Conservation (phyloP, 2,113 vertebrate species). For the Dromas ardeola region DNA sequence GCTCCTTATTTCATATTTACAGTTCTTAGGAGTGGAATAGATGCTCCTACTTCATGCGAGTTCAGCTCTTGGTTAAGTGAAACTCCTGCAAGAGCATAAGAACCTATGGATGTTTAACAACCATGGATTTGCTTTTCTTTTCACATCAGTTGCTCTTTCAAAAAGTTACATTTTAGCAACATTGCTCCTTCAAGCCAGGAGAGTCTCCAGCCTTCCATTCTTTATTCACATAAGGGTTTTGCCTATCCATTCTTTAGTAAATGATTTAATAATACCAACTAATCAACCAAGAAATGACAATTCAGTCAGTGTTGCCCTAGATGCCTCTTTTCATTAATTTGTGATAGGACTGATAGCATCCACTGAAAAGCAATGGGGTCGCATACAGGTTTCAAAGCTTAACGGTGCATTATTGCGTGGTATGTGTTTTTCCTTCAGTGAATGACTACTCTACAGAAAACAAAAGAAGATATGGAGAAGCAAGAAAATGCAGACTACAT, state of each 20-base stretch:
- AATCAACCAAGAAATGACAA: not conserved
- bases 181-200: not conserved
- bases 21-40: not conserved
- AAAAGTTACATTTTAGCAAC: not conserved
- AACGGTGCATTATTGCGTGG: not conserved
- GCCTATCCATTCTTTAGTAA: not conserved
- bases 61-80: not conserved
- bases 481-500: slow-evolving; percentile 58
- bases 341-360: not conserved
- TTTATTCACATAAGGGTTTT: not conserved
- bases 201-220: not conserved
- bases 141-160: not conserved
- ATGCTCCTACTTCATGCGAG: not conserved
- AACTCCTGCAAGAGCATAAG: not conserved
- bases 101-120: not conserved
- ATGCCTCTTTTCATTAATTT: not conserved
- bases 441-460: slow-evolving; percentile 32
- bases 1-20: not conserved
- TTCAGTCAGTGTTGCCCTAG: not conserved
- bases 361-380: not conserved
- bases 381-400: not conserved
- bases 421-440: slow-evolving; percentile 4
- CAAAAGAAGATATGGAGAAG: slow-evolving; percentile 59
- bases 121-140: not conserved
- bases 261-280: not conserved